phyloP scores from a whole-genome alignment of 2,888 invertebrate species.

The Magallana nippona region DNA sequence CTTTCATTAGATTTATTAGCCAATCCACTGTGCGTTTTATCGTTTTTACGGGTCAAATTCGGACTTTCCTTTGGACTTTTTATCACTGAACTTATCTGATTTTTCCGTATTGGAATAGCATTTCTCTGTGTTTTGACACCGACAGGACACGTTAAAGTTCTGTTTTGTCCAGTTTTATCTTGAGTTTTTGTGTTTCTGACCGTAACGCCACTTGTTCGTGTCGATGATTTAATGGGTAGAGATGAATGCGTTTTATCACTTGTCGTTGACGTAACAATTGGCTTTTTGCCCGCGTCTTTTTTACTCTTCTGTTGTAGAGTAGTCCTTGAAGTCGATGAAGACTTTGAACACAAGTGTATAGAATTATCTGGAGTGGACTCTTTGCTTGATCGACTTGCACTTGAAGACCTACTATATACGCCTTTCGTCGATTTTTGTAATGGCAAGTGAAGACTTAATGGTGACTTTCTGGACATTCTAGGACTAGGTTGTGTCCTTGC shows the following conservation, averaged over 20 bases:
- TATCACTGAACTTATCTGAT: not conserved
- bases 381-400: conserved; percentile 30
- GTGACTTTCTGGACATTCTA: not conserved
- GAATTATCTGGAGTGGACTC: conserved; percentile 19
- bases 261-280: conserved; percentile 6
- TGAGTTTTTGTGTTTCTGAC: not conserved
- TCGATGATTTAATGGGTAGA: not conserved
- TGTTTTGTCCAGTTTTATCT: conserved; percentile 24
- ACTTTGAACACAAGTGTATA: not conserved
- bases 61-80: conserved; percentile 19
- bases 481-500: not conserved
- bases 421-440: not conserved
- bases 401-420: not conserved
- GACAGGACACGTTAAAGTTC: not conserved
- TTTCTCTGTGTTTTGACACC: conserved; percentile 25
- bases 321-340: not conserved
- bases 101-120: conserved; percentile 1
- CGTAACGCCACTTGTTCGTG: not conserved
- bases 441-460: not conserved
- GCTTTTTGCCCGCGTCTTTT: not conserved
- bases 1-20: not conserved
- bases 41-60: not conserved
- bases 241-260: not conserved
- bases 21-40: not conserved
- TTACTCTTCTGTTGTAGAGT: not conserved